These are phyloP conservation scores for Rhopilema esculentum DNA, from an alignment of 30 jellyfish, hydroid and myxozoan genomes.

Conservation along the genomic window DNA sequence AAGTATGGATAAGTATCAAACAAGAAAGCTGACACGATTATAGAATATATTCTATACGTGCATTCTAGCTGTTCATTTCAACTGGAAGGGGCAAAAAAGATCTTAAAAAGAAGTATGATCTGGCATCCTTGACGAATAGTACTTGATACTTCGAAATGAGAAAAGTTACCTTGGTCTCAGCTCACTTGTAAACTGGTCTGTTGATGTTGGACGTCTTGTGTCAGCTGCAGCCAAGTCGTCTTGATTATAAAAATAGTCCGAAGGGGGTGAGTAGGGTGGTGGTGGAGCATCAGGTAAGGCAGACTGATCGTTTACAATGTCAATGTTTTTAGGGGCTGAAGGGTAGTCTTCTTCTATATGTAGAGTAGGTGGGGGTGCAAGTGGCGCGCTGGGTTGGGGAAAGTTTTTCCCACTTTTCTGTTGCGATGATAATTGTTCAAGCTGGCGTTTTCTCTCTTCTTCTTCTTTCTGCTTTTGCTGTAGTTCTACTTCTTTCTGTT, in stretches of 20 bases:
- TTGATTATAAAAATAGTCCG: not conserved
- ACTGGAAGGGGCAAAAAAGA: too few relatives aligned
- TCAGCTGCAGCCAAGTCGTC: not conserved
- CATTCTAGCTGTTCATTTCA: too few relatives aligned
- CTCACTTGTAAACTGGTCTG: not conserved
- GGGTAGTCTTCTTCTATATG: constrained; percentile 54
- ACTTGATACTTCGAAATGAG: not conserved
- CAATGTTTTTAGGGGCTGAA: constrained; percentile 45
- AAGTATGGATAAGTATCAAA: too few relatives aligned
- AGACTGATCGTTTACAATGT: not conserved
- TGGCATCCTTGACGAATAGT: not conserved
- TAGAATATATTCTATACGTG: too few relatives aligned
- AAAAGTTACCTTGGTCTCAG: not conserved
- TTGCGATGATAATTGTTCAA: constrained; percentile 1
- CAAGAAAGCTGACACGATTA: too few relatives aligned
- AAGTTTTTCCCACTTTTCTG: not conserved
- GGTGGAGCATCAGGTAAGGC: constrained; percentile 48
- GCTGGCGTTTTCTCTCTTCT: constrained; percentile 20
- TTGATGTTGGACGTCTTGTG: not conserved
- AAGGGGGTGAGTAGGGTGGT: constrained; percentile 54
- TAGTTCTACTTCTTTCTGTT: constrained; percentile 48
- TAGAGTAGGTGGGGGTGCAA: constrained; percentile 47
- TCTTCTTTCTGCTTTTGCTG: constrained; percentile 40
- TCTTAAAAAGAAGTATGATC: not conserved
- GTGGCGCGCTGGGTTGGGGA: constrained; percentile 8